Base-by-base conservation (phyloP, 2,888 invertebrate species). In the Macrophya annulata region DNA sequence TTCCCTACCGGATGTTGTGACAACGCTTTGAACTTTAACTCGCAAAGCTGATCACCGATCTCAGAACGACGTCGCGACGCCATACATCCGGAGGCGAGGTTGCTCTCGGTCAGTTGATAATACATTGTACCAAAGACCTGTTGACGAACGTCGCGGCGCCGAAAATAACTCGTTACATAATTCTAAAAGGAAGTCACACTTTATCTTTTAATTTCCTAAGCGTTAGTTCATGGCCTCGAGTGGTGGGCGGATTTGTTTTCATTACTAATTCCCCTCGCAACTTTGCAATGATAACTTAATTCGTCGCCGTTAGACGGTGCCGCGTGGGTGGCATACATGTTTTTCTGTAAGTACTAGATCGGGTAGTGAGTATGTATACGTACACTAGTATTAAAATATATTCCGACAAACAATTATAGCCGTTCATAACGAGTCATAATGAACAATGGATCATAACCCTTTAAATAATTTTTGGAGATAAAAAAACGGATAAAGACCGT, bases 211-310 rank as follows among this genome's bases (percentile, higher is more conserved):
- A 77, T 77, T 51, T 77, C 17, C 37, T 55, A 48, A 77, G 51
- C 25, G 77, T 77, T 77, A 31, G 31, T 37, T 37, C 77, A 77
- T 25, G 43, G 55, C 48, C 55, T 55, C 51, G 31, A 55, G 17
- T 77, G 31, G 77, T 77, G 37, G 77, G 77, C 31, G 77, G 77
- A 51, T 77, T 77, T 77, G 51, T 77, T 77, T 77, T 77, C 77
- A 55, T 51, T 55, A n/a, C 77, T 9, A 65, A 81, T 81, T 81
- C 81, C 59, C 62, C 43, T 40, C 59, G 62, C 21, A 59, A 43
- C 40, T 65, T 81, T 43, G 62, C 40, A 62, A 81, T 81, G 81
- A 81, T 62, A 81, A 59, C 59, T 62, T 43, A 65, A 81, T 81
- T 65, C 59, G 43, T 62, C 81, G 25, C 62, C 21, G 62, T 59